Evolutionary conservation across 1,140 invertebrate species (phyloP).

Genomic region (Rhyacophila brunnea): DNA sequence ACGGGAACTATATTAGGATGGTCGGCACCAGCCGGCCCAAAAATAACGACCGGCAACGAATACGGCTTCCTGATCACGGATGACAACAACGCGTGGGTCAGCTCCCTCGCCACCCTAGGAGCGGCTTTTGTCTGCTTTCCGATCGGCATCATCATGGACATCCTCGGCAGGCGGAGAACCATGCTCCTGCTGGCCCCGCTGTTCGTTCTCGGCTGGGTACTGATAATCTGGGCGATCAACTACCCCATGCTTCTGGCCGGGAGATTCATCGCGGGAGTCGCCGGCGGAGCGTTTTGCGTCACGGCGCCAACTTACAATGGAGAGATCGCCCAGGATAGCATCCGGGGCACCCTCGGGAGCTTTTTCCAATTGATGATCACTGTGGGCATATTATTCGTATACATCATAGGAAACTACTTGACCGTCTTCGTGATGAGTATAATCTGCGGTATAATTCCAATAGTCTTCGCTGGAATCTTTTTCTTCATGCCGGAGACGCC

Average conservation of each 20-base stretch:
- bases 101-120: constrained; percentile 68
- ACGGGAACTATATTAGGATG: constrained; percentile 68
- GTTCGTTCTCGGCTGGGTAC: constrained; percentile 72
- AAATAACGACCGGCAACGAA: constrained; percentile 48
- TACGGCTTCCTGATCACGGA: constrained; percentile 56
- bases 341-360: constrained; percentile 76
- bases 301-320: constrained; percentile 78
- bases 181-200: constrained; percentile 71
- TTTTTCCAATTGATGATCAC: constrained; percentile 78
- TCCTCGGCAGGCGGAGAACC: constrained; percentile 70
- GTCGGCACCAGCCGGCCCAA: constrained; percentile 68
- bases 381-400: constrained; percentile 69
- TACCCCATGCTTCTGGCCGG: constrained; percentile 69
- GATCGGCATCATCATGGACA: constrained; percentile 71
- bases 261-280: constrained; percentile 71
- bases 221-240: constrained; percentile 68
- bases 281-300: constrained; percentile 73
- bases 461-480: constrained; percentile 66
- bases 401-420: constrained; percentile 62
- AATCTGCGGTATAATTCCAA: constrained; percentile 64
- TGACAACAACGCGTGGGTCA: constrained; percentile 68
- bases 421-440: constrained; percentile 63
- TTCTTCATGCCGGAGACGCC: constrained; percentile 81
- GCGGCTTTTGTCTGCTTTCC: constrained; percentile 70
- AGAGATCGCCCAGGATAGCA: constrained; percentile 76